These are phyloP conservation scores for Cerceris rybyensis DNA, from an alignment of 2,888 invertebrate species.

Conservation along the genomic window DNA sequence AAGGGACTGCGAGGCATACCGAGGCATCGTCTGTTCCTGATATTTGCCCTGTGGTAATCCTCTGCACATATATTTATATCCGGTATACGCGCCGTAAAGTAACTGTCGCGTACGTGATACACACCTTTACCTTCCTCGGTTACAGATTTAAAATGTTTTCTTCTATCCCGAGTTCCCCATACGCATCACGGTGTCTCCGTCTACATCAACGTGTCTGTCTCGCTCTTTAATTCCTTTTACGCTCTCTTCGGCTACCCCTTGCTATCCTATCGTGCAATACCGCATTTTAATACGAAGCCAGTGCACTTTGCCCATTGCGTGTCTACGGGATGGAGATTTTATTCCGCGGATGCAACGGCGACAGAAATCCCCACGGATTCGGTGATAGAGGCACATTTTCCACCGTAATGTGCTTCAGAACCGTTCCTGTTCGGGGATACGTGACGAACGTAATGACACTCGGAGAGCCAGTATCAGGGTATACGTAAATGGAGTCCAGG, in stretches of 20 bases:
- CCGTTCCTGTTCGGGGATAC: neutral
- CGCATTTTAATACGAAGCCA: slow-evolving; percentile 24
- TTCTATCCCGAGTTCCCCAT: slow-evolving; percentile 12
- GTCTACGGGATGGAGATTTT: slow-evolving; percentile 31
- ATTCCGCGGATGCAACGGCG: slow-evolving; percentile 8
- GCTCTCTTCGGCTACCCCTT: neutral
- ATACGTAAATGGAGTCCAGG: neutral
- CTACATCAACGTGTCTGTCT: neutral
- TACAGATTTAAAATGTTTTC: neutral
- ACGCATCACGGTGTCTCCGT: neutral
- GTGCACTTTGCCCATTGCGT: neutral
- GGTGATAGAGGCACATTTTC: slow-evolving; percentile 26
- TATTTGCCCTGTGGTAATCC: slow-evolving; percentile 63
- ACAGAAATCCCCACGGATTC: slow-evolving; percentile 20
- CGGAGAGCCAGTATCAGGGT: neutral
- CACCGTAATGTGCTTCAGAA: slow-evolving; percentile 1
- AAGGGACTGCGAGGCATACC: slow-evolving; percentile 50
- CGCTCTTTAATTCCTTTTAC: neutral
- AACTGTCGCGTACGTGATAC: slow-evolving; percentile 23
- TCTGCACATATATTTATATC: slow-evolving; percentile 51
- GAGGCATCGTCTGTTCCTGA: slow-evolving; percentile 60
- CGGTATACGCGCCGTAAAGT: slow-evolving; percentile 34
- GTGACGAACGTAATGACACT: neutral
- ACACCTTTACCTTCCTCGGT: slow-evolving; percentile 4
- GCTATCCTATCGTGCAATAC: neutral